These are phyloP conservation scores for Tetrax tetrax DNA, from an alignment of 2,113 vertebrate genomes.

Conservation along the genomic window DNA sequence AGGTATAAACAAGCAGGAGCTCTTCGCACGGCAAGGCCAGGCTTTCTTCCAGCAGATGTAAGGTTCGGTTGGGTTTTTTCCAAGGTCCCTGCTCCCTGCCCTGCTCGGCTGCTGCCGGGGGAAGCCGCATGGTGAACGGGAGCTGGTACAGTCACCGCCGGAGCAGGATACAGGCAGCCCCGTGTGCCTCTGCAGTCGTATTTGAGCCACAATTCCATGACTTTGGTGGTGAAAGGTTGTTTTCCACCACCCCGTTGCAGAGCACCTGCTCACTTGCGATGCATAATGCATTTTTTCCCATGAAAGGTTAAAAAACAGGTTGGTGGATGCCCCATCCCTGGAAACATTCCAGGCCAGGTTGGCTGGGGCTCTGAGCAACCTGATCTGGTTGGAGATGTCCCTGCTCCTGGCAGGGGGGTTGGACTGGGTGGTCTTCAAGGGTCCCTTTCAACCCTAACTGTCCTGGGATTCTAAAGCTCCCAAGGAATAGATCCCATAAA, in stretches of 20 bases:
- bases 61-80: background rate
- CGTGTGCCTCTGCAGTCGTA: accelerated
- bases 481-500: background rate
- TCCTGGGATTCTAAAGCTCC: background rate
- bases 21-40: background rate
- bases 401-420: too few relatives aligned
- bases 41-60: conserved; percentile 18
- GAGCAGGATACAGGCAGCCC: background rate
- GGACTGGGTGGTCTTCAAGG: too few relatives aligned
- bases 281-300: background rate
- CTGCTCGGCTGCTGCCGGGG: background rate
- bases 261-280: background rate
- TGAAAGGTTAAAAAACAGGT: too few relatives aligned
- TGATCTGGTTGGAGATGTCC: too few relatives aligned
- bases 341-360: too few relatives aligned
- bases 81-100: conserved; percentile 12
- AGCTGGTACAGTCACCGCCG: background rate
- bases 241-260: background rate
- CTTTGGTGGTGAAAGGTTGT: background rate
- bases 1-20: conserved; percentile 13
- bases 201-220: background rate
- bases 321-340: too few relatives aligned
- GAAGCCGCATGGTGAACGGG: background rate
- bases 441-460: too few relatives aligned
- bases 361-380: too few relatives aligned